A percentile compares a stretch with the other conserved stretches of the same genome.
phyloP scores from a whole-genome alignment of 2,888 invertebrate genomes.

The Hemithea aestivaria region DNA sequence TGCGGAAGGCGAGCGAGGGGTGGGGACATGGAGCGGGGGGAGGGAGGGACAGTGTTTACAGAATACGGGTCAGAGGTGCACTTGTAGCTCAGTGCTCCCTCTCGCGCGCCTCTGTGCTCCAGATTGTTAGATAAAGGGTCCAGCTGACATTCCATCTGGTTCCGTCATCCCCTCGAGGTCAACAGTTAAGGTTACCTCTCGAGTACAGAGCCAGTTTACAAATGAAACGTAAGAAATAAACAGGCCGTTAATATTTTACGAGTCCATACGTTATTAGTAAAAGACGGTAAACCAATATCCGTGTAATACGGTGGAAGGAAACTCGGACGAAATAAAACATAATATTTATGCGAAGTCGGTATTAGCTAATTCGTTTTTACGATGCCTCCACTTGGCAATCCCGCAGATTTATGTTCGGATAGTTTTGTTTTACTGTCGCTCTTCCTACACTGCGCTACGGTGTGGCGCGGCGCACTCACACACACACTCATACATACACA shows the following conservation, averaged over 20 bases:
- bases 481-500: no score
- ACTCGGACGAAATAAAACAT: conserved; percentile 26
- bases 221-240: no score
- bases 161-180: no score
- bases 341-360: conserved; percentile 28
- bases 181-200: no score
- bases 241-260: background rate
- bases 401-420: conserved; percentile 31
- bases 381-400: conserved; percentile 30
- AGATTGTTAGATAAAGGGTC: conserved; percentile 15
- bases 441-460: conserved; percentile 24
- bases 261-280: conserved; percentile 5
- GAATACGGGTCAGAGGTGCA: conserved; percentile 27
- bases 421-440: conserved; percentile 33
- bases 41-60: conserved; percentile 22
- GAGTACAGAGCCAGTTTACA: no score
- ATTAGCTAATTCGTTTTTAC: conserved; percentile 39
- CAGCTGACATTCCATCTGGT: background rate
- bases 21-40: conserved; percentile 1
- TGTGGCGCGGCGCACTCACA: conserved; percentile 6
- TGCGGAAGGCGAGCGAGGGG: conserved; percentile 13
- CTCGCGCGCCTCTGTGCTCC: conserved; percentile 9
- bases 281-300: conserved; percentile 19
- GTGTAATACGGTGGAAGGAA: conserved; percentile 16
- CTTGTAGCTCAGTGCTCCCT: no score